Conservation (phyloP, 1,140 invertebrate species). For the Araneus ventricosus region DNA sequence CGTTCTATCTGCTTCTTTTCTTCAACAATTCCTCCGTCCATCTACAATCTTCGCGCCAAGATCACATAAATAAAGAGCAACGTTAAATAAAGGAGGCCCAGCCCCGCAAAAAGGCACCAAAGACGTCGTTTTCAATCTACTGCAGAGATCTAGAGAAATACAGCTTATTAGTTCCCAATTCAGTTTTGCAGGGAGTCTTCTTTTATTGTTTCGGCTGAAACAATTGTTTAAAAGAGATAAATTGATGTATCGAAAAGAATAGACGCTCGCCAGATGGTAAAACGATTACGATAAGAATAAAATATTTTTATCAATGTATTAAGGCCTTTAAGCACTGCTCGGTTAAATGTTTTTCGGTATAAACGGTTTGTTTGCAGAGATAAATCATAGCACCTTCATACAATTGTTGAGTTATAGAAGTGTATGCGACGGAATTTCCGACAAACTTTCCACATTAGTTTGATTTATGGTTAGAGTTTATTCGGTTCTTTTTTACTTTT, state of each 20-base stretch:
- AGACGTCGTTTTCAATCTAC: background rate
- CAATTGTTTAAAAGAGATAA: background rate
- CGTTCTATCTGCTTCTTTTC: background rate
- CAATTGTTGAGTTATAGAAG: too few relatives aligned
- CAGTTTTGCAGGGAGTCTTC: background rate
- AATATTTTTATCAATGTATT: too few relatives aligned
- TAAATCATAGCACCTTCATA: too few relatives aligned
- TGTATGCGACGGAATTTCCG: too few relatives aligned
- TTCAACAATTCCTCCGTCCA: background rate
- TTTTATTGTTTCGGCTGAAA: background rate
- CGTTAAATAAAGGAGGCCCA: background rate
- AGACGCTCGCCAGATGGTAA: too few relatives aligned
- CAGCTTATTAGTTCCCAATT: background rate
- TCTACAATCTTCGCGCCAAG: background rate
- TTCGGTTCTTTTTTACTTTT: too few relatives aligned
- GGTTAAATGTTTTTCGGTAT: too few relatives aligned
- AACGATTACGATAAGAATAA: too few relatives aligned
- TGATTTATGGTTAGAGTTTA: too few relatives aligned
- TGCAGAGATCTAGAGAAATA: background rate
- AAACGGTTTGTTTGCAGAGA: too few relatives aligned
- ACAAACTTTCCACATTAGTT: too few relatives aligned
- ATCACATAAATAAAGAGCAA: background rate
- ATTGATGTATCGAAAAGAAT: background rate
- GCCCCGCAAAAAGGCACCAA: background rate
- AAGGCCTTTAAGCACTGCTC: too few relatives aligned